Evolutionary conservation across 2,888 invertebrate species (phyloP).

Genomic region (Drosophila neotestacea): DNA sequence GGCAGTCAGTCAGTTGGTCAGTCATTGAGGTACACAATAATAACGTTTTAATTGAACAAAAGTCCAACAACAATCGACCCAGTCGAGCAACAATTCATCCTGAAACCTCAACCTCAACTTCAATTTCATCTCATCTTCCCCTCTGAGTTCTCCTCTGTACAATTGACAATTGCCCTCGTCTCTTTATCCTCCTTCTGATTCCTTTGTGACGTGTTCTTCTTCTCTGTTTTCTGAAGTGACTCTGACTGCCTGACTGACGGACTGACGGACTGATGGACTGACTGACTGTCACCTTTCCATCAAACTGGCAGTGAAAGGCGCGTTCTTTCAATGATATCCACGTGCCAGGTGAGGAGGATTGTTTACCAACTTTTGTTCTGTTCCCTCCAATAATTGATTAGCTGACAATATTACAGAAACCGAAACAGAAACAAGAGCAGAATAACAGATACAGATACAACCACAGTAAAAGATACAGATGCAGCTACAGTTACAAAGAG

Average conservation of each 20-base stretch:
- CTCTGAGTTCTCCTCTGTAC: conserved; percentile 9
- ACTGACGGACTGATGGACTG: conserved; percentile 54
- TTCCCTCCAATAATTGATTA: conserved; percentile 50
- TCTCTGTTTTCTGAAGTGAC: conserved; percentile 11
- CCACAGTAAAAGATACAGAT: conserved; percentile 3
- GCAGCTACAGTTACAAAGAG: conserved; percentile 6
- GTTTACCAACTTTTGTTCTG: conserved; percentile 64
- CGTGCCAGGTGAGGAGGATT: conserved; percentile 70
- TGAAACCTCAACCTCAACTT: conserved; percentile 14
- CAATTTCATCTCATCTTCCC: conserved; percentile 18
- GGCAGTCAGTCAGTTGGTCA: conserved; percentile 45
- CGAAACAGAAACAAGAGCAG: conserved; percentile 11
- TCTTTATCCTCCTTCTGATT: conserved; percentile 48
- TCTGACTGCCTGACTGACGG: conserved; percentile 14
- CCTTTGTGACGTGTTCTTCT: conserved; percentile 22
- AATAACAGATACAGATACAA: conserved; percentile 7
- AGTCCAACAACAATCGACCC: conserved; percentile 42
- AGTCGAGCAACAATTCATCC: conserved; percentile 69
- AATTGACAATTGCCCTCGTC: conserved; percentile 44
- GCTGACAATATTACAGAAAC: conserved; percentile 40
- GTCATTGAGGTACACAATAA: conserved; percentile 70
- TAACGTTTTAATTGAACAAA: conserved; percentile 82
- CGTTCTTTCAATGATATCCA: conserved; percentile 53
- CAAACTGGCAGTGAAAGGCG: conserved; percentile 74
- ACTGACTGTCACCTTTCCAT: conserved; percentile 81